phyloP scores from a whole-genome alignment of 2,113 vertebrate species.

The Cacatua alba region DNA sequence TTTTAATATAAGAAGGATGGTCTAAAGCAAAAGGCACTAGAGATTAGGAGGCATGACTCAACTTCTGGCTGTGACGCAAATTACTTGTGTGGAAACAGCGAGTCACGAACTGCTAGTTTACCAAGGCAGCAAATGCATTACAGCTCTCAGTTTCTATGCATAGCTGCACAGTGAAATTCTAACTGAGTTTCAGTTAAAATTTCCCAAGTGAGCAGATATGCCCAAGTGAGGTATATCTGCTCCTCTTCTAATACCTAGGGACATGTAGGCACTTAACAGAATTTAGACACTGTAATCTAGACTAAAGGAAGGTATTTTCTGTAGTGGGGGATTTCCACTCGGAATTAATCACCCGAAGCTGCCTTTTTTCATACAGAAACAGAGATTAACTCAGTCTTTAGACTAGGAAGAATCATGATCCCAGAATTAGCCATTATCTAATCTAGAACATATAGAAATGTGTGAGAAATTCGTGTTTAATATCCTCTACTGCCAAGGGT shows the following conservation, averaged over 20 bases:
- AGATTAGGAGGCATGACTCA: conserved; percentile 37
- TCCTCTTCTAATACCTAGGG: not conserved
- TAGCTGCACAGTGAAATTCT: not conserved
- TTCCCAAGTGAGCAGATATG: not conserved
- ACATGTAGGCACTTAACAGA: conserved; percentile 1
- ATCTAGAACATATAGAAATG: not conserved
- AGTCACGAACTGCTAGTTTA: conserved; percentile 34
- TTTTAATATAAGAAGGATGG: not conserved
- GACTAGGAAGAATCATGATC: not conserved
- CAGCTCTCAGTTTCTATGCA: not conserved
- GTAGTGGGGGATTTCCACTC: not conserved
- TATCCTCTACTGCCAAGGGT: not conserved
- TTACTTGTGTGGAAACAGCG: not conserved
- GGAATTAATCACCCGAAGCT: not conserved
- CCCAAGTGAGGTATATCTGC: not conserved
- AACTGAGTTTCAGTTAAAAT: not conserved
- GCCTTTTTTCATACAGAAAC: not conserved
- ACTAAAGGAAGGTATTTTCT: not conserved
- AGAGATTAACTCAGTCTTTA: not conserved
- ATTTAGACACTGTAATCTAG: not conserved
- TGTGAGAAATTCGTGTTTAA: not conserved
- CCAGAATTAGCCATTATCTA: not conserved
- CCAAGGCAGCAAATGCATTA: not conserved
- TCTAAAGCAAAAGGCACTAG: not conserved
- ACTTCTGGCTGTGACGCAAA: conserved; percentile 1